phyloP scores from a whole-genome alignment of 1,140 invertebrate genomes.

The Conopomorpha cramerella region DNA sequence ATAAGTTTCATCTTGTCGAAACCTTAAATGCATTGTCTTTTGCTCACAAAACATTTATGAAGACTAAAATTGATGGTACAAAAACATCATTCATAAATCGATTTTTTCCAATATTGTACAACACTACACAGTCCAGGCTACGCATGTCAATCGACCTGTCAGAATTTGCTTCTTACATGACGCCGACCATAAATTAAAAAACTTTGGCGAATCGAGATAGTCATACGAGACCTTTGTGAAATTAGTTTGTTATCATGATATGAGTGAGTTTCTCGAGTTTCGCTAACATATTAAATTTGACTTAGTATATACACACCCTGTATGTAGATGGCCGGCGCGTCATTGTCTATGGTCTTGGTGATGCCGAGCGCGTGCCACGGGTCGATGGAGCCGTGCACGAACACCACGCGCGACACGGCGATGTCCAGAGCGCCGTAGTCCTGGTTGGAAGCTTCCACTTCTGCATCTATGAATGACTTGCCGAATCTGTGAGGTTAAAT shows the following conservation, averaged over 20 bases:
- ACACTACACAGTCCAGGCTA: no score
- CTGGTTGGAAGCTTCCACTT: slow-evolving; percentile 74
- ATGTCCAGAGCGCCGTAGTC: slow-evolving; percentile 80
- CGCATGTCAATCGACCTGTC: no score
- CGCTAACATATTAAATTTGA: not conserved
- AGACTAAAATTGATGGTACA: no score
- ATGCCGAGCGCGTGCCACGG: slow-evolving; percentile 91
- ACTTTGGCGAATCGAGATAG: no score
- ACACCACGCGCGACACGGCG: slow-evolving; percentile 76
- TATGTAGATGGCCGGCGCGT: slow-evolving; percentile 73
- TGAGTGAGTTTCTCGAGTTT: not conserved
- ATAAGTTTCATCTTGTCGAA: no score
- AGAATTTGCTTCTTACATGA: no score
- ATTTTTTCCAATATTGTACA: no score
- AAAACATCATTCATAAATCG: no score
- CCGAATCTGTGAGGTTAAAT: slow-evolving; percentile 59
- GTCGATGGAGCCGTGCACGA: slow-evolving; percentile 89
- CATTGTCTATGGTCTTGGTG: slow-evolving; percentile 58
- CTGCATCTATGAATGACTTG: slow-evolving; percentile 61
- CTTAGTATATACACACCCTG: slow-evolving; percentile 57
- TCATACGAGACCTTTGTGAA: not conserved
- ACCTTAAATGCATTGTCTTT: no score
- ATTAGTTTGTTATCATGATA: not conserved
- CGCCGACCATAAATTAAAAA: no score
- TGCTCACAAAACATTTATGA: no score